Conservation (phyloP, 1,140 invertebrate genomes). For the Ctenoplectra terminalis region DNA sequence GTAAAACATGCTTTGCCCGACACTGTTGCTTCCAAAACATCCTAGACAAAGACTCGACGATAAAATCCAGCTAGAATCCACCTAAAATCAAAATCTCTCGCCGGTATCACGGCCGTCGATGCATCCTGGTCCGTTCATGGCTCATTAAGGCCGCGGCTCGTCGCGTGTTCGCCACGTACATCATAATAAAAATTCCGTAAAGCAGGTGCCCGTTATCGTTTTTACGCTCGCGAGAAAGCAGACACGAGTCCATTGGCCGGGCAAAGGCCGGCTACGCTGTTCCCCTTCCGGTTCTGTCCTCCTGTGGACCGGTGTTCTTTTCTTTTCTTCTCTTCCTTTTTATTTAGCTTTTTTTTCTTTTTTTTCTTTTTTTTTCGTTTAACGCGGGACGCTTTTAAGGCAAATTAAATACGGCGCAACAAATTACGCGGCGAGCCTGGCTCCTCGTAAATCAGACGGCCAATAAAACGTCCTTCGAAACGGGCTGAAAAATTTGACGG, state of each 20-base stretch:
- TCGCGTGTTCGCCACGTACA: constrained; percentile 43
- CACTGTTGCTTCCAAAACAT: too few species aligned
- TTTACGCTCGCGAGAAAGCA: constrained; percentile 59
- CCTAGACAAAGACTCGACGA: too few species aligned
- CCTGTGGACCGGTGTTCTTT: background rate
- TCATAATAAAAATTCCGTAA: constrained; percentile 74
- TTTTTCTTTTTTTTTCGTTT: background rate
- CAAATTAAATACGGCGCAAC: constrained; percentile 73
- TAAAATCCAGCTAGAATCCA: background rate
- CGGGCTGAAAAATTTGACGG: constrained; percentile 59
- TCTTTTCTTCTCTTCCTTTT: background rate
- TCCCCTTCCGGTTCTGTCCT: constrained; percentile 11
- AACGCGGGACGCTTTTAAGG: constrained; percentile 58
- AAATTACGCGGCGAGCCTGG: constrained; percentile 67
- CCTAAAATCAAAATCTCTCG: background rate
- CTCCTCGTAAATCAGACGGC: constrained; percentile 71
- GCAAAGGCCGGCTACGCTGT: background rate
- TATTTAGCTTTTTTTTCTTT: too few species aligned
- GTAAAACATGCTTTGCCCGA: too few species aligned
- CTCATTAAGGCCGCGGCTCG: constrained; percentile 38
- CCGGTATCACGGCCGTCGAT: background rate
- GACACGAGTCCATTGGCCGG: constrained; percentile 5
- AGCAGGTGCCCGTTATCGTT: constrained; percentile 64
- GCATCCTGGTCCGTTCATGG: constrained; percentile 15
- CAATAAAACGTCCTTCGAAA: constrained; percentile 67